phyloP scores from a whole-genome alignment of 2,113 vertebrate genomes.

The Meleagris gallopavo region DNA sequence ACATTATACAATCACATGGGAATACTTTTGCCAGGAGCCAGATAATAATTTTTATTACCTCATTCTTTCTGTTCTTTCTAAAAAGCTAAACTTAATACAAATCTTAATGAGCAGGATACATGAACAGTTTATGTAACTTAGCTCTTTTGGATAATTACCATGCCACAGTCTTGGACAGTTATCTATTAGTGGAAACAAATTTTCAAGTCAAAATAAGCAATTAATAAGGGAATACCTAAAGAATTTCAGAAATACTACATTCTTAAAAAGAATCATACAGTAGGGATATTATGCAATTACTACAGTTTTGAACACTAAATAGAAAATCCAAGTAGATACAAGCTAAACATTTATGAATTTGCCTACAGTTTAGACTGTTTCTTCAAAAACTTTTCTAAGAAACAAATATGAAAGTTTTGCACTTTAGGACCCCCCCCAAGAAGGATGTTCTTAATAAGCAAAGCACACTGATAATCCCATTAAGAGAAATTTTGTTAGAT shows the following conservation, averaged over 20 bases:
- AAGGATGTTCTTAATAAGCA: not conserved
- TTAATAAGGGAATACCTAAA: not conserved
- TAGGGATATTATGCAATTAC: not conserved
- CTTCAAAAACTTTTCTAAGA: not conserved
- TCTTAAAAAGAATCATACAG: not conserved
- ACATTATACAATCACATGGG: not conserved
- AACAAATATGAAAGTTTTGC: not conserved
- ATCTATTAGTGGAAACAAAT: not conserved
- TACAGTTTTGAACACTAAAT: not conserved
- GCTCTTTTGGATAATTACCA: not conserved
- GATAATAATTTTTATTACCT: not conserved
- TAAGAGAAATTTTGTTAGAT: slow-evolving; percentile 18
- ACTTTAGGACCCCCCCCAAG: not conserved
- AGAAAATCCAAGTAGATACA: not conserved
- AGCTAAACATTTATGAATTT: not conserved
- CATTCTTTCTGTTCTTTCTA: not conserved
- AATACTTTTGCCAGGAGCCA: not conserved
- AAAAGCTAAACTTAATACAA: not conserved
- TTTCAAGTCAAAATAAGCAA: not conserved
- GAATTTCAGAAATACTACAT: not conserved
- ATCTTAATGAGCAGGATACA: not conserved
- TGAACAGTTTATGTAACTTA: not conserved
- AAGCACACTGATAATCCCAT: not conserved
- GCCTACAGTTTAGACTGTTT: not conserved
- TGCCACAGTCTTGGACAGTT: not conserved